Evolutionary conservation across 1,140 invertebrate species (phyloP), one percentile per base, ranked within the genome.

Genomic region (Habropoda laboriosa): DNA sequence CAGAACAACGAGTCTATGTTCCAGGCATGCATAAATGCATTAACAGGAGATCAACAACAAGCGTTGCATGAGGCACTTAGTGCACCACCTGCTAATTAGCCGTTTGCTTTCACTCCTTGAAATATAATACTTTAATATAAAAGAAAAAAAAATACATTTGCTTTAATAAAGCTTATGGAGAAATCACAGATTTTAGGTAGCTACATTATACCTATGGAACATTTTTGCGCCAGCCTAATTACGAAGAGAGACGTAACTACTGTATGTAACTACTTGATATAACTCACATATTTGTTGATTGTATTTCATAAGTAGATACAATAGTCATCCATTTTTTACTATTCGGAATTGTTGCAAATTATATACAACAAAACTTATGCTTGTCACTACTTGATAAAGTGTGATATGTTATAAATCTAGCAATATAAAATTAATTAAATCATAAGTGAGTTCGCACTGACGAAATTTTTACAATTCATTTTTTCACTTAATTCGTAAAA

Each of bases 1-100:
- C 90, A 96, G 94, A 94, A 93, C 61, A 98, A 97, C 92, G 95
- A 95, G 61, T 95, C 97, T 67, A 93, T 98, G 82, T 98, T 98
- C 93, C 96, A 97, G 92, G 95, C 95, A 10, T 97, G 97, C 86
- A 93, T 98, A 79, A 94, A 94, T 86, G 94, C 95, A 80, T 93
- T 99, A 83, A 95, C 95, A 73, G 93, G 95, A 40, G 96, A 98
- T 83, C 96, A 98, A 90, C 96, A 98, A 90, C 95, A 96, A 89
- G 97, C 96, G 27, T 92, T 99, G 78, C 95, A 97, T 89, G 93
- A 95, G 75, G 96, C 96, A 85, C 91, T 96, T 27, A 92, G 89
- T 80, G 81, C 81, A 77, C 87, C 89, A 67, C 77, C 89, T 30
- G 42, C 83, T 80, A 91, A 88, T 84, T 90, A 89, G 86, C 79